Conservation (phyloP, 2,888 invertebrate genomes). For the Temnothorax rugatulus region DNA sequence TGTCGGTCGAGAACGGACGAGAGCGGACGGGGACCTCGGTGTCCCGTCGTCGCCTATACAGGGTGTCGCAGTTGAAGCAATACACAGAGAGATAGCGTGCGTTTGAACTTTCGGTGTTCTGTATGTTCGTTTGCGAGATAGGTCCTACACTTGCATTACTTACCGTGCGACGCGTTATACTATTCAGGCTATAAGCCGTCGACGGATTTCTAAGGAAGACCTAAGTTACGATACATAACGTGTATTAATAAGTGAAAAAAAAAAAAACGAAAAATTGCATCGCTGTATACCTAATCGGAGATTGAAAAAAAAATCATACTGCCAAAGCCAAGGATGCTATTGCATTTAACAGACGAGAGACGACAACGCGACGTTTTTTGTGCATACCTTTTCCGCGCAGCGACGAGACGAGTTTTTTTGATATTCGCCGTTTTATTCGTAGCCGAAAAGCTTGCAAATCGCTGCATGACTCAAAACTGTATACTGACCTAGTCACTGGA, state of each 20-base stretch:
- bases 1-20: conserved; percentile 56
- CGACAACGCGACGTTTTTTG: conserved; percentile 73
- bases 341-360: conserved; percentile 79
- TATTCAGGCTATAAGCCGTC: conserved; percentile 63
- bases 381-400: conserved; percentile 70
- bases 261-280: conserved; percentile 54
- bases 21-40: conserved; percentile 59
- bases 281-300: conserved; percentile 65
- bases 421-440: conserved; percentile 77
- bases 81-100: conserved; percentile 45
- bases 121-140: conserved; percentile 57
- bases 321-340: conserved; percentile 82
- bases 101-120: conserved; percentile 61
- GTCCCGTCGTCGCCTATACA: conserved; percentile 65
- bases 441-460: conserved; percentile 71
- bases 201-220: conserved; percentile 63
- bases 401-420: conserved; percentile 70
- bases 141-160: conserved; percentile 74
- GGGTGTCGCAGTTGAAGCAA: conserved; percentile 65
- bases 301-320: conserved; percentile 79
- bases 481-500: conserved; percentile 82
- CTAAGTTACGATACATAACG: conserved; percentile 54
- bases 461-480: conserved; percentile 73
- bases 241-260: conserved; percentile 18
- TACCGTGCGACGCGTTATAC: conserved; percentile 60